phyloP scores from a whole-genome alignment of 2,797 vertebrate genomes.

The Galago senegalensis region DNA sequence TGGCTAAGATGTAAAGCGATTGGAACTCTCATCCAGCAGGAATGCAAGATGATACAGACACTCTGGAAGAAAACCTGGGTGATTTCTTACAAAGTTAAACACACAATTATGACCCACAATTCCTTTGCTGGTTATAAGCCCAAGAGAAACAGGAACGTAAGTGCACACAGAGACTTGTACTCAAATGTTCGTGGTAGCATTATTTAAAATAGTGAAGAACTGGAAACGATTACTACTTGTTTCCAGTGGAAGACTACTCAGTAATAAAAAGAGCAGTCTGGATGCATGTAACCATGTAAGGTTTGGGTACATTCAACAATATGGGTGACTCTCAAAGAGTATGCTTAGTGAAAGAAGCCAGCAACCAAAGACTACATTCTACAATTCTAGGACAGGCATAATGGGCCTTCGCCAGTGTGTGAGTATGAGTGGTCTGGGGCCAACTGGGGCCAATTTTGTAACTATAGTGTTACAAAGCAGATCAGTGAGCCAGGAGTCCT shows the following conservation, averaged over 20 bases:
- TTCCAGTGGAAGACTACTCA: background rate
- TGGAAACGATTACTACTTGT: background rate
- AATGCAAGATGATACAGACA: background rate
- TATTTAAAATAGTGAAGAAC: background rate
- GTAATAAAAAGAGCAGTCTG: background rate
- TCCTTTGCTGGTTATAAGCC: background rate
- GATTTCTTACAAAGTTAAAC: conserved; percentile 24
- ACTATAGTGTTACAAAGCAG: background rate
- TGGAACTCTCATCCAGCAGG: background rate
- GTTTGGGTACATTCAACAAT: background rate
- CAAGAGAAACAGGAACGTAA: background rate
- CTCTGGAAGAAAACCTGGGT: background rate
- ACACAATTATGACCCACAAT: background rate
- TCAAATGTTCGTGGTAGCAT: background rate
- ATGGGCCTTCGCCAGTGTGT: no score
- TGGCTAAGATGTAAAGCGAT: background rate
- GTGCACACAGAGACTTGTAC: background rate
- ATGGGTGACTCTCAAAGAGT: background rate
- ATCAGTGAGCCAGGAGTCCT: background rate
- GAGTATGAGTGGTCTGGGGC: no score
- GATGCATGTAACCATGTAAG: background rate
- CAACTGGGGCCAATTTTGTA: background rate
- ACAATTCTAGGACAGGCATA: conserved; percentile 45
- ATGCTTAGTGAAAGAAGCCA: background rate
- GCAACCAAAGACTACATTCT: background rate